phyloP scores from a whole-genome alignment of 2,113 vertebrate species.

The Gadus chalcogrammus region DNA sequence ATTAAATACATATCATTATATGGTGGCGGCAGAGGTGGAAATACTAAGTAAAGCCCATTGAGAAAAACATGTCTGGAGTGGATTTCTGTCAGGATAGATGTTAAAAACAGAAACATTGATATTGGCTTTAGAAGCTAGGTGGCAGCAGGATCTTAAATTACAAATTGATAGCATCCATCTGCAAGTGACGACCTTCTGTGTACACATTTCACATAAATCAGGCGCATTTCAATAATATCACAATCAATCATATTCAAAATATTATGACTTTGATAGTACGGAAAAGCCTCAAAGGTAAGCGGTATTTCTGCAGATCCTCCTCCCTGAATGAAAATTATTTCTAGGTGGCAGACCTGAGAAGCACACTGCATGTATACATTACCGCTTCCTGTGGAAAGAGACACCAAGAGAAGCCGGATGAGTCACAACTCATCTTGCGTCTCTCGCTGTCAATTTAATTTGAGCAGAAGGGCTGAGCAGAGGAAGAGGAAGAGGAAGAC shows the following conservation, averaged over 20 bases:
- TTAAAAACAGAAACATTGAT: too few relatives aligned
- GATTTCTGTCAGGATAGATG: too few relatives aligned
- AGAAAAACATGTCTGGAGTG: too few relatives aligned
- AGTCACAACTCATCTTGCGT: not conserved
- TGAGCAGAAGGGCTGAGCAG: not conserved
- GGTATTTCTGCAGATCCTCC: not conserved
- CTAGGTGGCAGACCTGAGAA: too few relatives aligned
- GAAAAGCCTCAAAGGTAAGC: too few relatives aligned
- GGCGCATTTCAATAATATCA: not conserved
- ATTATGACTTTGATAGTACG: too few relatives aligned
- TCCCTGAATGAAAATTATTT: too few relatives aligned
- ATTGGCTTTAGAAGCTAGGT: constrained; percentile 33
- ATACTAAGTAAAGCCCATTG: too few relatives aligned
- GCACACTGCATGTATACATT: constrained; percentile 11
- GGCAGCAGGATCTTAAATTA: constrained; percentile 27
- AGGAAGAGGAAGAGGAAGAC: constrained; percentile 1
- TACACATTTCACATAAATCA: not conserved
- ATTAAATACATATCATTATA: too few relatives aligned
- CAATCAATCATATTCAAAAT: not conserved
- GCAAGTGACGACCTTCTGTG: too few relatives aligned
- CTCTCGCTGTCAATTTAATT: not conserved
- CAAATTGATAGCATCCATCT: not conserved
- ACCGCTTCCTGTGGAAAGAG: constrained; percentile 48
- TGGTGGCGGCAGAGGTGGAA: too few relatives aligned
- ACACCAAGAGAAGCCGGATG: constrained; percentile 7